Base-by-base conservation (phyloP, 2,797 vertebrate genomes). In the Cebuella pygmaea region DNA sequence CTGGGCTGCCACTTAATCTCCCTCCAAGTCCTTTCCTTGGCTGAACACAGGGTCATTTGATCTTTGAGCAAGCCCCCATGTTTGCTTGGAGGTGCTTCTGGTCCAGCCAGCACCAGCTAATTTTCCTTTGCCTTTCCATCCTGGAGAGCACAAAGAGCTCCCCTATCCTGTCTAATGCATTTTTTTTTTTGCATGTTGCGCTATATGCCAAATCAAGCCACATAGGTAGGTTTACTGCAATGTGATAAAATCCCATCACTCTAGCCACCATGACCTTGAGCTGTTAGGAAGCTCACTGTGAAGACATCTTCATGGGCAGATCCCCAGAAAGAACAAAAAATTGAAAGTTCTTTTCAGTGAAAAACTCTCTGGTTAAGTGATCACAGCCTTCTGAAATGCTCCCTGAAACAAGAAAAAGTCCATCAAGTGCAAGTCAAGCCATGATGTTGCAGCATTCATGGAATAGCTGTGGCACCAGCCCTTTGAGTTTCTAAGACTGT, bases 141-240 rank as follows among this genome's bases (percentile, higher is more conserved):
- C 98, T 94, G 97, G 98, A 98, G 97, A 98, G 96, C 96, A 94
- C 0, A 36, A 93, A 1, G 33, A 96, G 84, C 91, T 97, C 98
- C 97, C 96, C 96, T 97, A 83, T 94, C 97, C 98, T 91, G 93
- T 98, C 97, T 97, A 94, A 92, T 64, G 98, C 98, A 96, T 98
- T 92, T 96, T 93, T 98, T 98, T 96, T 95, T 98, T 98, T 99
- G 98, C 99, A 99, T 99, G 99, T 98, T 97, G 98, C 96, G 95
- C 98, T 99, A 90, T 26, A 81, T 98, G 98, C 98, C 98, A 88
- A 97, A 84, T 72, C 0, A 88, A 98, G 97, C 98, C 89, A 81
- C 72, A 4, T 86, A 48, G 41, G 92, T 97, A 96, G 0, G 0
- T 94, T 75, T 97, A 97, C 75, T 95, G 93, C 61, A 88, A 72